Base-by-base conservation (phyloP, 2,113 vertebrate genomes). In the Nyctereutes procyonoides region DNA sequence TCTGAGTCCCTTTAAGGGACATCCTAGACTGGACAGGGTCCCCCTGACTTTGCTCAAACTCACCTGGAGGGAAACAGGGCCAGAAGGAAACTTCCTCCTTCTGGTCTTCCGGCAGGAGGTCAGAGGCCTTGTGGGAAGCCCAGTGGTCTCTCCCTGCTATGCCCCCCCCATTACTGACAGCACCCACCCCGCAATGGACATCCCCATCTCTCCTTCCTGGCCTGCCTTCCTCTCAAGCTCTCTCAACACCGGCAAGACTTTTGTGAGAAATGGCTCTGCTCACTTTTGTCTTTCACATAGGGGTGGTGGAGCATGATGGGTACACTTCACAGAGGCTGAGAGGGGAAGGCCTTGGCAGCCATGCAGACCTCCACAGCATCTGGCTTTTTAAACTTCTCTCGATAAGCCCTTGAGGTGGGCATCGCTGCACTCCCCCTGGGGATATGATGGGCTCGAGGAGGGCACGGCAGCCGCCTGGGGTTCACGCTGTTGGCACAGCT, bases 201-300 rank as follows among this genome's bases (percentile, higher is more conserved):
- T 8, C 38, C 5, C 14, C 19, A 4, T 10, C 51, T 7, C 19
- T 82, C 32, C 48, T 76, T 35, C 60, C 53, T 28, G 48, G 43
- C 51, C 10, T 20, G 15, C 16, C 74, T 81, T 26, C 24, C 14
- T 69, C 22, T 16, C 13, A 3, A 1, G 17, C n/a, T n/a, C 60
- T 73, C 32, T 71, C 60, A 71, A 63, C 35, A 43, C 48, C 35
- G 30, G 43, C 22, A 55, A 69, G 55, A 51, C 19, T 12, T 51
- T 55, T 51, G 43, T 24, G 56, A 89, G 65, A 79, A 62, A 58
- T 51, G 28, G 20, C 55, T 48, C 43, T 38, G 17, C 4, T 83
- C 28, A 10, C 11, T 0, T 32, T 26, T 3, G 2, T 28, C 84
- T n/a, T 48, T 8, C 16, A 2, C 12, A 3, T 1, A 63, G 53